A percentile compares a stretch with the other conserved stretches of the same genome.
These are phyloP conservation scores for Drosophila burlai DNA, from an alignment of 1,140 invertebrate species.

Conservation along the genomic window DNA sequence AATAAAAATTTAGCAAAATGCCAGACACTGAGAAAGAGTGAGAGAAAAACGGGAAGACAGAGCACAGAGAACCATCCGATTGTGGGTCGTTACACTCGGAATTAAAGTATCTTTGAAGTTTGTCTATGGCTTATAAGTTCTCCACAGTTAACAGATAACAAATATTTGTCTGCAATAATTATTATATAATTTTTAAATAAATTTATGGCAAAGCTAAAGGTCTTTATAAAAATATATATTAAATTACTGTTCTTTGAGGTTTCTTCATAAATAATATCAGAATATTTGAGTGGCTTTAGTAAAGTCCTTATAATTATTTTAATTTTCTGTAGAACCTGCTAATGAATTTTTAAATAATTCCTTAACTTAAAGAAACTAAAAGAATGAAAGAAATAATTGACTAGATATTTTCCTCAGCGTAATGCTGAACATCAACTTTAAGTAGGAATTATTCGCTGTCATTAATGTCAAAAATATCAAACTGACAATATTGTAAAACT, in stretches of 20 bases:
- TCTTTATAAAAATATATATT: too few species aligned
- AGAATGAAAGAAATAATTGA: too few species aligned
- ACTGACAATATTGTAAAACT: conserved; percentile 74
- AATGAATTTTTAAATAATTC: too few species aligned
- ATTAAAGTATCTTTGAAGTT: conserved; percentile 9
- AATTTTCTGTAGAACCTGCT: too few species aligned
- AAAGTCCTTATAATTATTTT: too few species aligned
- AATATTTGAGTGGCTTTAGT: too few species aligned
- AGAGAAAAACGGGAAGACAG: conserved; percentile 12
- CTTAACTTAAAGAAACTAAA: too few species aligned
- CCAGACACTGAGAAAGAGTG: conserved; percentile 40
- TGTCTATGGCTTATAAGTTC: neutral
- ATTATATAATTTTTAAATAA: neutral
- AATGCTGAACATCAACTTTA: conserved; percentile 38
- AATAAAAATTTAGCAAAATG: conserved; percentile 82
- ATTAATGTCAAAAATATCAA: conserved; percentile 76
- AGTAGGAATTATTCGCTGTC: conserved; percentile 50
- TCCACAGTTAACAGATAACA: neutral
- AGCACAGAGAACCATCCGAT: conserved; percentile 39
- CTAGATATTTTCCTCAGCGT: neutral
- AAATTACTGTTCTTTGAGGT: too few species aligned
- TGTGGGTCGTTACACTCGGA: conserved; percentile 25
- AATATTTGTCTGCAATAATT: neutral
- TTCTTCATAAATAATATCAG: too few species aligned
- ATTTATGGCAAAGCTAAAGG: neutral